Base-by-base conservation (phyloP, 1,140 invertebrate genomes). In the Bombus consobrinus region DNA sequence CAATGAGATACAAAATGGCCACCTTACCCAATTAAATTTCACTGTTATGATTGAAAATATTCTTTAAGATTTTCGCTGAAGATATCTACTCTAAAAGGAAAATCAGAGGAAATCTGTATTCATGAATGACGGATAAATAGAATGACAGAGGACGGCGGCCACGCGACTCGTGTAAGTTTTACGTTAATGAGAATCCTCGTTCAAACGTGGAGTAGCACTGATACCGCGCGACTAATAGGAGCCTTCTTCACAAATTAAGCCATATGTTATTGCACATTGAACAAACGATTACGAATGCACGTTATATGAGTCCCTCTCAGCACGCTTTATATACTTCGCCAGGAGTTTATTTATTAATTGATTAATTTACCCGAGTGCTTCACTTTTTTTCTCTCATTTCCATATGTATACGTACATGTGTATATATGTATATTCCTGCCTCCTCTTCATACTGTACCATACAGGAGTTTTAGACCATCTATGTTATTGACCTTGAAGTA, bases 241-340 rank as follows among this genome's bases (percentile, higher is more conserved):
- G 8, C 34, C 4, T 86, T 34, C 53, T 78, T 83, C 83, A 89
- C 59, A 87, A 89, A 92, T 93, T 90, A 93, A 92, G 91, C 90
- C 75, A 85, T 90, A 93, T 92, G 92, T 94, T 93, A 94, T 93
- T 94, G 93, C 93, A 93, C 93, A 93, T 93, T 91, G 90, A 94
- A 93, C 85, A 91, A 93, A 94, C 90, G 90, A 92, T 94, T 93
- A 92, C 85, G 89, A 82, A 88, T 93, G 88, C 90, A 85, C 91
- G 88, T 91, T 92, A 91, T 89, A 88, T 87, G 81, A 92, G 85
- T 89, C 81, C 73, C 74, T 87, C 39, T 68, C 37, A 62, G 10
- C 47, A 69, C 34, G 34, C 18, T 74, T 71, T 66, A 37, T 66
- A 37, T 66, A 18, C 43, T 79, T 78, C 4, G n/a, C 77, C 43